These are phyloP conservation scores for Leistus spinibarbis DNA, from an alignment of 2,888 invertebrate species.

Conservation along the genomic window DNA sequence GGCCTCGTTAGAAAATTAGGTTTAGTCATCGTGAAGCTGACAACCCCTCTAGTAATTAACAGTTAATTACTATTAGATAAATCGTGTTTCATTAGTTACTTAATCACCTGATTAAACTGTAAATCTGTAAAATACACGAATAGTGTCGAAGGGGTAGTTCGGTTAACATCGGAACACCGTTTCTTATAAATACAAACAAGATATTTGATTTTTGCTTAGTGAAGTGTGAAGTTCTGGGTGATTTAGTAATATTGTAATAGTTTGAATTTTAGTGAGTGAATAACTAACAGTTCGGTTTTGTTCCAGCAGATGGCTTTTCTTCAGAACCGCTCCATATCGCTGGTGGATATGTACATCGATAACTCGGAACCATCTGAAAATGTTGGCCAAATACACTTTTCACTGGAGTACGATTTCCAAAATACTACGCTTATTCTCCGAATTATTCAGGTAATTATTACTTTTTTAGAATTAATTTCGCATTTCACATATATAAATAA, in stretches of 20 bases:
- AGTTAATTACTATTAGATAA: conserved; percentile 32
- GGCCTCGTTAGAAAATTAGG: neutral
- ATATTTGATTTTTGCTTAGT: too few species aligned
- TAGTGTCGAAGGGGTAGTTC: neutral
- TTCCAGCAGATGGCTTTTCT: conserved; percentile 70
- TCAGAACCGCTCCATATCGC: conserved; percentile 86
- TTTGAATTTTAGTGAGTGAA: neutral
- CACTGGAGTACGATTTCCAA: conserved; percentile 92
- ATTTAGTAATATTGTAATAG: neutral
- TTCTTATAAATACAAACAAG: neutral
- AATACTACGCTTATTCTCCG: conserved; percentile 88
- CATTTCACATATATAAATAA: too few species aligned
- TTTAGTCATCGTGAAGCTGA: neutral
- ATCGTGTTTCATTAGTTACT: conserved; percentile 26
- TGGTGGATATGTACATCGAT: conserved; percentile 95
- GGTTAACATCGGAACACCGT: neutral
- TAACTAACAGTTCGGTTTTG: neutral
- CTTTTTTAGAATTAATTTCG: too few species aligned
- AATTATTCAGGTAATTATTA: conserved; percentile 78
- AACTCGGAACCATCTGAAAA: conserved; percentile 91
- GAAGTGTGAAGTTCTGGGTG: neutral
- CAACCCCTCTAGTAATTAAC: conserved; percentile 16
- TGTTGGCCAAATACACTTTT: conserved; percentile 93
- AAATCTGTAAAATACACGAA: too few species aligned
- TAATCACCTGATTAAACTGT: conserved; percentile 15